These are phyloP conservation scores for Prosopocoilus inquinatus DNA, from an alignment of 2,888 invertebrate species.

Conservation along the genomic window DNA sequence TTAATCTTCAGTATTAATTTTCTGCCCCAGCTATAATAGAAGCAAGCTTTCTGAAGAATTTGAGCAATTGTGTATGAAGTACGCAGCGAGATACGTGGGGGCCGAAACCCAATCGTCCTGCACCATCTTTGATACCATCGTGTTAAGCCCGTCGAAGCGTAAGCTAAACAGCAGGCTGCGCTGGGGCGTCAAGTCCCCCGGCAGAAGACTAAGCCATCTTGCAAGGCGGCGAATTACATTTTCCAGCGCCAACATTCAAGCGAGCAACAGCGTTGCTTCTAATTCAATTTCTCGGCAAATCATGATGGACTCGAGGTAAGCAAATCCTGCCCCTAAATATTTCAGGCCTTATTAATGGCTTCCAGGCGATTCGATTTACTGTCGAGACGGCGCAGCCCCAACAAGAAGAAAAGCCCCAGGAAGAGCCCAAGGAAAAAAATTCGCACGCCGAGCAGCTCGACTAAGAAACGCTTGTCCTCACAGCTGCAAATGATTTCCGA, in stretches of 20 bases:
- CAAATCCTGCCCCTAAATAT: not conserved
- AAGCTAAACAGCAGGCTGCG: slow-evolving; percentile 51
- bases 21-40: slow-evolving; percentile 64
- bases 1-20: too few relatives aligned
- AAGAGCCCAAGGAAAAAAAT: slow-evolving; percentile 56
- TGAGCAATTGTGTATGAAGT: slow-evolving; percentile 64
- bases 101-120: slow-evolving; percentile 71
- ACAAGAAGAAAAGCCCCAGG: slow-evolving; percentile 55
- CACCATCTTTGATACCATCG: slow-evolving; percentile 59
- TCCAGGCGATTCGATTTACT: slow-evolving; percentile 37
- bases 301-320: slow-evolving; percentile 65
- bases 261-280: slow-evolving; percentile 45
- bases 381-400: slow-evolving; percentile 43
- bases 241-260: slow-evolving; percentile 66
- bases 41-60: slow-evolving; percentile 68
- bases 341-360: not conserved
- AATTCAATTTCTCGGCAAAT: slow-evolving; percentile 55
- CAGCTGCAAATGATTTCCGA: slow-evolving; percentile 27
- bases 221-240: slow-evolving; percentile 74
- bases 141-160: slow-evolving; percentile 61
- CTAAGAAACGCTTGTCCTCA: slow-evolving; percentile 52
- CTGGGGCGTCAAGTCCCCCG: slow-evolving; percentile 64
- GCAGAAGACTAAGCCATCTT: slow-evolving; percentile 72
- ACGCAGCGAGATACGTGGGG: slow-evolving; percentile 70
- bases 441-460: slow-evolving; percentile 61